A percentile compares a stretch with the other conserved stretches of the same genome.
Evolutionary conservation across 2,797 vertebrate species (phyloP).

Genomic region (Euphonia xanthogaster): DNA sequence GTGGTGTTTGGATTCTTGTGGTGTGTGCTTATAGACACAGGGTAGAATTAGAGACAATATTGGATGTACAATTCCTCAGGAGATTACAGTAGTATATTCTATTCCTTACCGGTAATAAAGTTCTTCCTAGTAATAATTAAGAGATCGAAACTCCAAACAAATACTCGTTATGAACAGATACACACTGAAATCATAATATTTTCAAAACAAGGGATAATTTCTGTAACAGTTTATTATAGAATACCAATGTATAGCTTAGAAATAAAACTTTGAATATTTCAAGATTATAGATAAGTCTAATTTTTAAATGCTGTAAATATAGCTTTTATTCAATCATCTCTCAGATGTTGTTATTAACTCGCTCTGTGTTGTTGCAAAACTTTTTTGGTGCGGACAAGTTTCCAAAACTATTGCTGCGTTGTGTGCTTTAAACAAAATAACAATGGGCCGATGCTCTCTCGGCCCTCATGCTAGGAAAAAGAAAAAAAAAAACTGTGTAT

Average conservation of each 20-base stretch:
- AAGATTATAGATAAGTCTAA: slow-evolving; percentile 91
- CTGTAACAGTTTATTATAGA: slow-evolving; percentile 96
- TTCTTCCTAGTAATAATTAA: slow-evolving; percentile 89
- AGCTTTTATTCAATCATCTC: slow-evolving; percentile 87
- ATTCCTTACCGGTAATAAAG: slow-evolving; percentile 85
- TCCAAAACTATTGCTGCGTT: slow-evolving; percentile 86
- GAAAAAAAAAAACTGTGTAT: slow-evolving; percentile 81
- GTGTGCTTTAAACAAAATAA: slow-evolving; percentile 87
- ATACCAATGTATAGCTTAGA: slow-evolving; percentile 98
- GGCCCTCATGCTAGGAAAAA: slow-evolving; percentile 78
- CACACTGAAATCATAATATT: slow-evolving; percentile 88
- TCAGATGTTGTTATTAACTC: slow-evolving; percentile 87
- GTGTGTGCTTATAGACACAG: slow-evolving; percentile 93
- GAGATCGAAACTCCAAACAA: slow-evolving; percentile 86
- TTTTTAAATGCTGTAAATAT: slow-evolving; percentile 97
- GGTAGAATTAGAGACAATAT: slow-evolving; percentile 95
- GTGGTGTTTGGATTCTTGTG: slow-evolving; percentile 93
- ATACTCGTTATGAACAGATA: slow-evolving; percentile 88
- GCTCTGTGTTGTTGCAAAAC: slow-evolving; percentile 88
- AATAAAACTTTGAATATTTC: slow-evolving; percentile 92
- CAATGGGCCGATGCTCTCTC: slow-evolving; percentile 71
- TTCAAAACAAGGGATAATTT: slow-evolving; percentile 94
- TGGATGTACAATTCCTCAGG: slow-evolving; percentile 91
- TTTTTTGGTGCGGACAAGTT: slow-evolving; percentile 84
- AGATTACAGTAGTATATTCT: slow-evolving; percentile 86